These are phyloP conservation scores for Chironomus tepperi DNA, from an alignment of 1,140 invertebrate genomes.

Conservation along the genomic window DNA sequence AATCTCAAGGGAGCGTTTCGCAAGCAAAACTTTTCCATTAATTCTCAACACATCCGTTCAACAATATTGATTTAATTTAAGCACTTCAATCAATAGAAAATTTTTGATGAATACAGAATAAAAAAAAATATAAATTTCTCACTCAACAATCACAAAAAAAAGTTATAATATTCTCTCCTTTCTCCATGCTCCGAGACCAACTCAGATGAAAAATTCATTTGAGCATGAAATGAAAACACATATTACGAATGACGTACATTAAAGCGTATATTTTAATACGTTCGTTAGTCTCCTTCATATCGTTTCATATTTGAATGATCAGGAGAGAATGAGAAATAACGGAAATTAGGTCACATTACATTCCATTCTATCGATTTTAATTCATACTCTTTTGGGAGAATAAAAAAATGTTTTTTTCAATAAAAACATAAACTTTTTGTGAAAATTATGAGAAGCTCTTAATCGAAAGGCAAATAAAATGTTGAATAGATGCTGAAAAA, in stretches of 20 bases:
- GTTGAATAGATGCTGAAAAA: not conserved
- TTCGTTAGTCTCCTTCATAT: not conserved
- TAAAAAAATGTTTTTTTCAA: not conserved
- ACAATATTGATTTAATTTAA: no score
- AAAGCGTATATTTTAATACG: not conserved
- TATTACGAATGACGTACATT: not conserved
- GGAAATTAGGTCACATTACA: constrained; percentile 1
- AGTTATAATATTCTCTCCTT: no score
- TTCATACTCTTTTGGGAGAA: not conserved
- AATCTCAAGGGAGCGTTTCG: no score
- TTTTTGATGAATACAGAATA: no score
- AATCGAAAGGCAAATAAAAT: not conserved
- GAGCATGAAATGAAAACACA: constrained; percentile 14
- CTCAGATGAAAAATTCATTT: constrained; percentile 17
- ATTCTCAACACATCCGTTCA: no score
- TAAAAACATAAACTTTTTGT: no score
- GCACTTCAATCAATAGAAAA: no score
- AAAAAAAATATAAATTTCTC: no score
- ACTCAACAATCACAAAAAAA: no score
- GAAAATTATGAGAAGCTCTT: not conserved
- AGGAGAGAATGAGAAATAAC: not conserved
- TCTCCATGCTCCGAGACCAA: not conserved
- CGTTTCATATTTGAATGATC: constrained; percentile 8
- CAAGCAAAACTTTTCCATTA: no score
- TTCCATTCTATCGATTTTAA: not conserved